Percentiles rank a stretch among this genome's conserved stretches.
These are phyloP conservation scores for Trachops cirrhosus DNA, from an alignment of 2,797 vertebrate genomes.

Conservation along the genomic window DNA sequence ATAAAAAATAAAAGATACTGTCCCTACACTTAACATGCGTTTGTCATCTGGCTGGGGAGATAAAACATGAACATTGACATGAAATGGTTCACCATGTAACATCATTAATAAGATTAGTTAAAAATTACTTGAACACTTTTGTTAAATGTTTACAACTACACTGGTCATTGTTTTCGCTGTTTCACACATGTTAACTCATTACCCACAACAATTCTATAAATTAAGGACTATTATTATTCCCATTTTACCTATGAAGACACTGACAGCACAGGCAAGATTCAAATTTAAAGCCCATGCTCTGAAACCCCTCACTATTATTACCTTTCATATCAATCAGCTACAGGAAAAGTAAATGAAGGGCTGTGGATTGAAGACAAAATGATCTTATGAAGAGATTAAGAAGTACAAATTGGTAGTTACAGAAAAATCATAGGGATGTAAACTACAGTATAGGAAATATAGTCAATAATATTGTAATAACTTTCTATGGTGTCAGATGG, in stretches of 20 bases:
- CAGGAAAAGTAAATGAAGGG: not conserved
- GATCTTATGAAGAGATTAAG: not conserved
- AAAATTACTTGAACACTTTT: slow-evolving; percentile 9
- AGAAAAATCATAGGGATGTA: not conserved
- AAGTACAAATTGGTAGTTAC: not conserved
- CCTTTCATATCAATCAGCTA: not conserved
- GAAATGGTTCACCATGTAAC: not conserved
- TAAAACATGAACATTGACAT: not conserved
- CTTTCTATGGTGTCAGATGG: not conserved
- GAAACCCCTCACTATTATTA: not conserved
- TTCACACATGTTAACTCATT: not conserved
- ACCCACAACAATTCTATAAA: not conserved
- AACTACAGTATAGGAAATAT: not conserved
- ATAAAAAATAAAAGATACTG: slow-evolving; percentile 26
- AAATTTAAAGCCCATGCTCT: not conserved
- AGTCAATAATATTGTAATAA: not conserved
- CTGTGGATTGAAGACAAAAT: not conserved
- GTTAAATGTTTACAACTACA: not conserved
- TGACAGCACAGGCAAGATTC: not conserved
- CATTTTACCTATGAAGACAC: slow-evolving; percentile 37
- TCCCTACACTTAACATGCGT: not conserved
- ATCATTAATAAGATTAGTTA: not conserved
- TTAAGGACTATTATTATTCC: not conserved
- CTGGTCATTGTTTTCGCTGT: not conserved
- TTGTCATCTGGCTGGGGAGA: not conserved